Base-by-base conservation (phyloP, 2,113 vertebrate species). In the Nycticebus coucang region DNA sequence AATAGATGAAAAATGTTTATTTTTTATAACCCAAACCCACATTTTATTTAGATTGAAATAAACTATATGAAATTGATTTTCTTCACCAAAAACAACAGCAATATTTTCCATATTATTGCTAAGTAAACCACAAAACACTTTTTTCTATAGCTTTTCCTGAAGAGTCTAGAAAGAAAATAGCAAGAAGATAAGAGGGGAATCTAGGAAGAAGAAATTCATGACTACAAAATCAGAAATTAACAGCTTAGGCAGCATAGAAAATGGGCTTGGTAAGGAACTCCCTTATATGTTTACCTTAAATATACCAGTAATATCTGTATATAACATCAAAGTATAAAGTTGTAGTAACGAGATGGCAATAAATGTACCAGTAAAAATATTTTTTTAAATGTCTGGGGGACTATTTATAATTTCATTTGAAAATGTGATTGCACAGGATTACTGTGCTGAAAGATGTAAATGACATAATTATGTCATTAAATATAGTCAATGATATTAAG, bases 401-500 rank as follows among this genome's bases (percentile, higher is more conserved):
- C 3, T 22, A 71, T 11, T 1, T 37, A 11, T 74, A 69, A 87
- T 41, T 83, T 62, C 35, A 71, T 45, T 94, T n/a, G 28, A 92
- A 93, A 80, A 86, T 84, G 33, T 24, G n/a, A 33, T 50, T 89
- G 7, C 14, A 21, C 11, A 55, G 14, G 3, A 33, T 72, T 41
- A 84, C 71, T 91, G 53, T 53, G 12, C 12, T 93, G 53, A 18
- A 88, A 95, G 79, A 60, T 26, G n/a, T 72, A 80, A 84, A 37
- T 82, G 81, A 82, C 3, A 24, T 74, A 74, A 68, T 72, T 57
- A 2, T 55, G 30, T 59, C 59, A 62, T 93, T 95, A 82, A 96
- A 93, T 87, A 53, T 53, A 59, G 19, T 50, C 72, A 84, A 78
- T 60, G 15, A 50, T 72, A 83, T 77, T 92, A 85, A 94, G 33